Base-by-base conservation (phyloP, 1,140 invertebrate genomes). In the Euwallacea similis region DNA sequence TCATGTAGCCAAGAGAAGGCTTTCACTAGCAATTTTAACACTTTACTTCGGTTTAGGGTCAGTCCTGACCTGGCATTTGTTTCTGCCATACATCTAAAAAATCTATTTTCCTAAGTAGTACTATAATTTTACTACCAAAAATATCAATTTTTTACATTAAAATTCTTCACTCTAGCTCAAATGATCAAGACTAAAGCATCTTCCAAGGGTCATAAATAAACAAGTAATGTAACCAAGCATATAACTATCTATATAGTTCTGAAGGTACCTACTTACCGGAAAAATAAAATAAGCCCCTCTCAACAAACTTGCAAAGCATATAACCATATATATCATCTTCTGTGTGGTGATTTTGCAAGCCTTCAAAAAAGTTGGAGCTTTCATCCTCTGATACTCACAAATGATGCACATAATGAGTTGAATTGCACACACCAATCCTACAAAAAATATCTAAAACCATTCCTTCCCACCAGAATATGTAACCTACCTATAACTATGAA, bases 291-390 rank as follows among this genome's bases (percentile, higher is more conserved):
- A 96, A 33, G 93, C 93, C 21, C 93, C 94, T 65, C 94, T 83
- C 54, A 97, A 88, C 0, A 91, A 84, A 33, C 94, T 90, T 0
- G 94, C 95, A 16, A 96, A 84, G 82, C 95, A 95, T 15, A 93
- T 93, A 68, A 97, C 88, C 72, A 96, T 88, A 80, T 97, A 97
- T 7, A 98, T 86, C 73, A 95, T 84, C 85, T 98, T 98, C 79
- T 96, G 95, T 4, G 91, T 96, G 62, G 94, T 97, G 47, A 97
- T 87, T 76, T 91, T 87, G 79, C 93, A 95, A 7, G 94, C 94
- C 70, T 88, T 85, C 0, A 92, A 79, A 65, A 95, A 84, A 2
- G 90, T 91, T 8, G 92, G 92, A 54, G 91, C 88, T 84, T 96
- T 94, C 82, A 93, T 88, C 74, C 89, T 84, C 73, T 90, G 85